Base-by-base conservation (phyloP, 2,797 vertebrate species). In the Periophthalmus magnuspinnatus region DNA sequence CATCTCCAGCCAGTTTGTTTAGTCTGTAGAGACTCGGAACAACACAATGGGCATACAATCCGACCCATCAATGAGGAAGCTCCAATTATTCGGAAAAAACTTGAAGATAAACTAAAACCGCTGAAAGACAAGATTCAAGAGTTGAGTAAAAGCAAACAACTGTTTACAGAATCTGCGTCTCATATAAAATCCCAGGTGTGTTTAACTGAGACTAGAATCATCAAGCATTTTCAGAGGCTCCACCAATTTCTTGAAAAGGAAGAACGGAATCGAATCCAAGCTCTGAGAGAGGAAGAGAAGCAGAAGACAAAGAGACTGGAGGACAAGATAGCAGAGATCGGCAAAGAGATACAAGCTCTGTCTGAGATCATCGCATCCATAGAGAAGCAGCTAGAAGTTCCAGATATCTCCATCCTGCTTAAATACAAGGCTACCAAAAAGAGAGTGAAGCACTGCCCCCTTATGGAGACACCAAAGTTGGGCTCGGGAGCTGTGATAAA, bases 231-330 rank as follows among this genome's bases (percentile, higher is more conserved):
- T 61, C 22, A 61, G 59, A 21, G 2, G 34, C 59, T 61, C 19
- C 59, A 61, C 10, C 34, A 61, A 2, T 61, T 61, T 61, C 34
- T 61, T 10, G 17, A 61, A 21, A 22, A 38, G 19, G 59, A 61
- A 61, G 9, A 61, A 10, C 17, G 61, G 59, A 36, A 19, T 2
- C 8, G 59, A 13, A 38, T 61, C 19, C 19, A 22, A 11, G 59
- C 34, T 61, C 34, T 61, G 59, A 61, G 34, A 34, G 59, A 38
- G 34, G 59, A 61, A 61, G 59, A 61, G 16, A 17, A 61, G 59
- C 34, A 38, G 28, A 58, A 33, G 56, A 58, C 1, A 14, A 58
- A 17, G 28, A 58, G 16, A 56, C 13, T 58, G 28, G 16, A 61
- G 59, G 34, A 61, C 32, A 61, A 38, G 59, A 38, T 61, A 59